Conservation (phyloP, 2,113 vertebrate species). For the Sclerurus mexicanus region DNA sequence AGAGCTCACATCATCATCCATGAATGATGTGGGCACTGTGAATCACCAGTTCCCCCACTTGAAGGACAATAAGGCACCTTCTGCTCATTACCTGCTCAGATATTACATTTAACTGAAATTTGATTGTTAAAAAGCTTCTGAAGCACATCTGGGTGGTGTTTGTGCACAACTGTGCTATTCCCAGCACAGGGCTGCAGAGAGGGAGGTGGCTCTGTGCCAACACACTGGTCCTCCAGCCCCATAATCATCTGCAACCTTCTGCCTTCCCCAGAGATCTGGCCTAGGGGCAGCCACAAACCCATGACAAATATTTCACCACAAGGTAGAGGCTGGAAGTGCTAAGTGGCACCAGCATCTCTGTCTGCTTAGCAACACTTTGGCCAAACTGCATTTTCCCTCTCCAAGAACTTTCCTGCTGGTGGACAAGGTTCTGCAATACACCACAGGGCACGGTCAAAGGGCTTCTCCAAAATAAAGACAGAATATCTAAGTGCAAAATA, state of each 20-base stretch:
- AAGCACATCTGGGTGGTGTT: neutral
- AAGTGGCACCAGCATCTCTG: neutral
- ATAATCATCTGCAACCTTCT: neutral
- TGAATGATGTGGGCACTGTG: neutral
- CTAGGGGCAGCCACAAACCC: neutral
- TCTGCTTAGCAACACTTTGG: neutral
- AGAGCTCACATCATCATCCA: neutral
- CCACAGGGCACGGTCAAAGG: rapidly evolving
- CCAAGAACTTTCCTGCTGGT: neutral
- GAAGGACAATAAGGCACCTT: neutral
- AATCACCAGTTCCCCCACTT: neutral
- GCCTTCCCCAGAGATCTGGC: neutral
- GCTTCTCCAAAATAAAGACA: neutral
- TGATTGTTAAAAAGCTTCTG: neutral
- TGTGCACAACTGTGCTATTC: rapidly evolving
- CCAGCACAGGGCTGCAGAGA: neutral
- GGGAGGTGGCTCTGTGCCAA: neutral
- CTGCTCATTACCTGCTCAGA: neutral
- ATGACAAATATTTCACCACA: neutral
- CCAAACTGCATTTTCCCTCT: neutral
- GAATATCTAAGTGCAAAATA: neutral
- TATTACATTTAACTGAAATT: neutral
- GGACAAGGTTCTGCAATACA: neutral
- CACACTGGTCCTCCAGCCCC: neutral
- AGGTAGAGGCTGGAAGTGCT: neutral